Conservation (phyloP, 2,113 vertebrate genomes). For the Opisthocomus hoazin region DNA sequence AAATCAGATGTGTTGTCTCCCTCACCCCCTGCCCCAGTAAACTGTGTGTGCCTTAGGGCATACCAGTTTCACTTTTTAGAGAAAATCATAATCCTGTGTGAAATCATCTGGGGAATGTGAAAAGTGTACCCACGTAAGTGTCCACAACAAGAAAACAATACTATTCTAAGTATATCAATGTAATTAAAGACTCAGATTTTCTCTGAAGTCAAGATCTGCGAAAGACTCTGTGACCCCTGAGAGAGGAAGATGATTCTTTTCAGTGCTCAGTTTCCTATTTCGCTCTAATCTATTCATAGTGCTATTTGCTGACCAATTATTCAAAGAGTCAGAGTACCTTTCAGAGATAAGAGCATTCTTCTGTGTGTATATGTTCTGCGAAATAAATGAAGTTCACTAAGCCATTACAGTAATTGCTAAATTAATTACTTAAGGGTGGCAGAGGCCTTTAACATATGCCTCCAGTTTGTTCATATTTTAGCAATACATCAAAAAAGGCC, state of each 20-base stretch:
- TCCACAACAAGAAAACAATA: background rate
- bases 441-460: background rate
- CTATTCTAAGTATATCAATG: background rate
- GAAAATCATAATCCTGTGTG: background rate
- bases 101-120: background rate
- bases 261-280: background rate
- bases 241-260: background rate
- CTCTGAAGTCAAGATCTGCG: background rate
- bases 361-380: background rate
- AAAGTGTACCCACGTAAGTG: background rate
- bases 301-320: background rate
- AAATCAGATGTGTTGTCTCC: accelerated
- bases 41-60: background rate
- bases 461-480: background rate
- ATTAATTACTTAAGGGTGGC: background rate
- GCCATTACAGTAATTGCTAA: background rate
- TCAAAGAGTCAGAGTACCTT: background rate
- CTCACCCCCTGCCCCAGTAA: background rate
- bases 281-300: background rate
- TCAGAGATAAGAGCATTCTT: background rate
- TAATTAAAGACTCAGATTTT: background rate
- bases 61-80: background rate
- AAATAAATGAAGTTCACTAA: background rate
- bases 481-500: background rate
- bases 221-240: background rate